These are phyloP conservation scores for Drosophila mauritiana DNA, from an alignment of 1,140 invertebrate species.

Conservation along the genomic window DNA sequence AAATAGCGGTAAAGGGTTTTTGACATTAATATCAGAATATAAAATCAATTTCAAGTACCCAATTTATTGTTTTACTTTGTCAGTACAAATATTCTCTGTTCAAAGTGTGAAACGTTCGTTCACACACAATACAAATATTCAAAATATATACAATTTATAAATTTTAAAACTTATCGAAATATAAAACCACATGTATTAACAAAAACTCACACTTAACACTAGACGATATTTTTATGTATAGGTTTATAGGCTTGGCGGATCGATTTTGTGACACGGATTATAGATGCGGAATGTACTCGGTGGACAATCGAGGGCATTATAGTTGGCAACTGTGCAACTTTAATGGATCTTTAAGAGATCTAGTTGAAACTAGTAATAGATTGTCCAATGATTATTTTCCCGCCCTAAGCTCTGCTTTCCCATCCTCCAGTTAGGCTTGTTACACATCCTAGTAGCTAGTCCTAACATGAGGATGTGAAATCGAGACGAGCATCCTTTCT, in stretches of 20 bases:
- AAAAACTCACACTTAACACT: slow-evolving; percentile 31
- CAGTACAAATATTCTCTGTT: slow-evolving; percentile 8
- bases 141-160: slow-evolving; percentile 32
- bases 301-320: not conserved
- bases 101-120: not conserved
- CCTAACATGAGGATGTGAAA: not conserved
- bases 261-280: slow-evolving; percentile 1
- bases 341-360: too few relatives aligned
- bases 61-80: not conserved
- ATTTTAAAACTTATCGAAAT: slow-evolving; percentile 25
- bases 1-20: slow-evolving; percentile 4
- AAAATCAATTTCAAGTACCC: slow-evolving; percentile 1
- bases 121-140: not conserved
- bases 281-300: not conserved
- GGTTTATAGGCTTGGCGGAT: not conserved
- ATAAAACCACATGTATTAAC: slow-evolving; percentile 34
- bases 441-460: too few relatives aligned
- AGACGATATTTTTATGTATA: slow-evolving; percentile 7
- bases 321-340: too few relatives aligned
- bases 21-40: slow-evolving; percentile 20
- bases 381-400: not conserved
- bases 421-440: too few relatives aligned
- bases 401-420: not conserved
- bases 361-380: not conserved
- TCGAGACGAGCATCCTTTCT: not conserved